Evolutionary conservation across 1,140 invertebrate genomes (phyloP).

Genomic region (Oreohelix idahoensis): DNA sequence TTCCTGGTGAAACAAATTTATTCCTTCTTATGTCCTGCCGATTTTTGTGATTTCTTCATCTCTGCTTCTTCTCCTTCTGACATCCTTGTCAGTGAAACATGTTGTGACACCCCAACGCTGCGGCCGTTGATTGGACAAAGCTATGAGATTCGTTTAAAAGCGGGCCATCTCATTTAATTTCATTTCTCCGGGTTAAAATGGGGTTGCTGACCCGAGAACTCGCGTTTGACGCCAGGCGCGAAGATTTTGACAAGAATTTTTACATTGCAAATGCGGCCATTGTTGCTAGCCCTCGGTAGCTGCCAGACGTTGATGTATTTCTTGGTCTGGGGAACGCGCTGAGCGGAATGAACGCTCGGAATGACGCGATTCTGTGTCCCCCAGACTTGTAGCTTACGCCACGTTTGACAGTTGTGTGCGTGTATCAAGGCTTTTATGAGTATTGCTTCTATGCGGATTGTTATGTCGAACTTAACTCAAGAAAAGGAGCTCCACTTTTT

Average conservation of each 20-base stretch:
- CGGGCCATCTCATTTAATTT: conserved; percentile 30
- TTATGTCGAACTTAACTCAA: neutral
- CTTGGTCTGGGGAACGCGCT: neutral
- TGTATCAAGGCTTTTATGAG: conserved; percentile 12
- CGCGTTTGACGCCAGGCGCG: neutral
- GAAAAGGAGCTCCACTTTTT: no score
- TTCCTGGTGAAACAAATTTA: no score
- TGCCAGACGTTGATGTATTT: neutral
- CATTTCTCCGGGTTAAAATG: conserved; percentile 25
- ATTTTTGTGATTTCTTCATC: no score
- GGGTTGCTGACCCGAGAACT: conserved; percentile 7
- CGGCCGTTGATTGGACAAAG: neutral
- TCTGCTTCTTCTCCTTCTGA: no score
- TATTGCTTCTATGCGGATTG: conserved; percentile 11
- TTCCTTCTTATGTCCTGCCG: no score
- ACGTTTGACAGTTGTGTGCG: neutral
- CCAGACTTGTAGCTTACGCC: neutral
- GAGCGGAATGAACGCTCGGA: neutral
- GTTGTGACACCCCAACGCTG: neutral
- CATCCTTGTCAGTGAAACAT: neutral
- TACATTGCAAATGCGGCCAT: conserved; percentile 39
- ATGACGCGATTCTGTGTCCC: neutral
- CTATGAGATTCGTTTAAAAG: neutral
- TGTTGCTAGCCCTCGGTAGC: neutral
- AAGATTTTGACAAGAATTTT: conserved; percentile 34